Base-by-base conservation (phyloP, 1,140 invertebrate genomes). In the Trichomalopsis sarcophagae region DNA sequence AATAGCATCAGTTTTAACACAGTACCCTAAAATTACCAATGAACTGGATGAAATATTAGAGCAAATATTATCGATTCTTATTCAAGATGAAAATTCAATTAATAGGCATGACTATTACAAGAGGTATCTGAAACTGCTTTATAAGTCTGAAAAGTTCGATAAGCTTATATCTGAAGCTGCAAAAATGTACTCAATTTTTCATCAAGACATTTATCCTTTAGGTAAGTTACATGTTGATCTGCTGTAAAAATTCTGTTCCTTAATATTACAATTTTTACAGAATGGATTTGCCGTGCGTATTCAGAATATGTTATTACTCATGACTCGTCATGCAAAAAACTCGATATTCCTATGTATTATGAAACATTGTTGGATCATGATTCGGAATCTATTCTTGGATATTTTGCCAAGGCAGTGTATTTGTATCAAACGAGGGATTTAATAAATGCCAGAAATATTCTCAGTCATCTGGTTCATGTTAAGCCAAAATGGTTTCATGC, bases 271-370 rank as follows among this genome's bases (percentile, higher is more conserved):
- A 55, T 78, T 87, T 40, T 88, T 87, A 76, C 79, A 92, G 94
- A 95, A 89, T 95, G 95, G 94, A 94, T 96, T 84, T 96, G 95
- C 88, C 93, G 94, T 89, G 90, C 94, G 1, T 96, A 94, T 88
- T 94, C 93, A 55, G 94, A 96, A 87, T 87, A 89, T 44, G 90
- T 87, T 68, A 90, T 94, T 47, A 88, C 93, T 30, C 83, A 91
- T 88, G 87, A 92, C 69, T 87, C 90, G 77, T 80, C 90, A 6
- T 36, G 2, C 23, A 89, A 78, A 40, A 69, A 93, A 44, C 89
- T 92, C n/a, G 75, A 93, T 85, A 94, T 96, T 68, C 91, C 91
- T 79, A 62, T 87, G 47, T 95, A 93, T 87, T 93, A 91, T 82
- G 90, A 93, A 50, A 88, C 89, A 82, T 88, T 95, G 21, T 87